phyloP scores from a whole-genome alignment of 2,797 vertebrate species.

The Setipinna tenuifilis region DNA sequence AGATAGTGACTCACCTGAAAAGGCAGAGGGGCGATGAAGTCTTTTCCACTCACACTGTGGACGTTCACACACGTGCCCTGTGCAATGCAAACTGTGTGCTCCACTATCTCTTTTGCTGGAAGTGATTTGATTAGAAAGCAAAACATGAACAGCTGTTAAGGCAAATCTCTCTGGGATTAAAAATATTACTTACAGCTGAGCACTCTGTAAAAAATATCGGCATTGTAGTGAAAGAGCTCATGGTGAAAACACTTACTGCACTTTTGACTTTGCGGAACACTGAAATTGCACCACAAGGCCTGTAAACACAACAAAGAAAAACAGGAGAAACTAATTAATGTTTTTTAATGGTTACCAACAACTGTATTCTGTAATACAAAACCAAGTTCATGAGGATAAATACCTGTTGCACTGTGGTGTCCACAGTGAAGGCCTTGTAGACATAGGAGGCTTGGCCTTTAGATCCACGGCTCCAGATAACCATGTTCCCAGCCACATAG shows the following conservation, averaged over 20 bases:
- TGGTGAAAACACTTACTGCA: slow-evolving; percentile 69
- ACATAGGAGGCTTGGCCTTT: slow-evolving; percentile 82
- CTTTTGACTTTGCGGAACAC: slow-evolving; percentile 79
- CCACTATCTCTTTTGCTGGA: slow-evolving; percentile 73
- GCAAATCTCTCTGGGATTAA: neutral
- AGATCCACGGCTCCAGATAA: slow-evolving; percentile 95
- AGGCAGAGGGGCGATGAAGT: slow-evolving; percentile 93
- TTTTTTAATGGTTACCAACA: too few relatives aligned
- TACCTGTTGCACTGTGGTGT: slow-evolving; percentile 93
- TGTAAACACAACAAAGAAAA: slow-evolving; percentile 65
- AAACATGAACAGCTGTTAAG: neutral
- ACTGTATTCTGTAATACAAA: neutral
- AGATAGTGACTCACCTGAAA: slow-evolving; percentile 82
- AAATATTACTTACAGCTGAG: neutral
- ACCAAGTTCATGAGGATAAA: neutral
- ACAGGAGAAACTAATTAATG: neutral
- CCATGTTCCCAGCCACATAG: slow-evolving; percentile 90
- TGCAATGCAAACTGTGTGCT: slow-evolving; percentile 94
- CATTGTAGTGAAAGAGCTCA: neutral
- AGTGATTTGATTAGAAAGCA: slow-evolving; percentile 33
- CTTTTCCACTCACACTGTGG: slow-evolving; percentile 92
- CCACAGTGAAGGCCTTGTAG: slow-evolving; percentile 96
- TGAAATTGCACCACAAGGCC: slow-evolving; percentile 97
- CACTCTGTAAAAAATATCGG: slow-evolving; percentile 6
- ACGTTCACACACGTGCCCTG: slow-evolving; percentile 93